Percentiles rank a stretch among this genome's conserved stretches.
These are phyloP conservation scores for Orchestia grillus DNA, from an alignment of 1,140 invertebrate species.

Conservation along the genomic window DNA sequence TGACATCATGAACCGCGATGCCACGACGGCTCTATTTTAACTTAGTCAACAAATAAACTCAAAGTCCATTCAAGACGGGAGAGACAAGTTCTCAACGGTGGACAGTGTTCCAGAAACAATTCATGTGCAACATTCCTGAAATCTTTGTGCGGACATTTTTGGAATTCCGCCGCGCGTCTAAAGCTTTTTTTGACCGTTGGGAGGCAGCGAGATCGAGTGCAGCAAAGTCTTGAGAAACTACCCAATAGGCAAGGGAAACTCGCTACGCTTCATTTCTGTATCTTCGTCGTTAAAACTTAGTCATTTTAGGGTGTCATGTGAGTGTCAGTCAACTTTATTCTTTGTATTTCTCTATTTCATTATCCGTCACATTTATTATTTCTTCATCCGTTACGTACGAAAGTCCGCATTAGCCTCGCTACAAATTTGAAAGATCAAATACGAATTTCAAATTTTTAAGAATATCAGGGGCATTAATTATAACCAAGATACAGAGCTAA, in stretches of 20 bases:
- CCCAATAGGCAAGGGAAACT: background rate
- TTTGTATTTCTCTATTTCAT: too few species aligned
- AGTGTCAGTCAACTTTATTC: too few species aligned
- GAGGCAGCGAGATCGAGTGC: background rate
- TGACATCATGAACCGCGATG: background rate
- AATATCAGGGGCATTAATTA: too few species aligned
- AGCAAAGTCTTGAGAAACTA: background rate
- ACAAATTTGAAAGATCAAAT: too few species aligned
- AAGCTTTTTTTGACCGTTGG: constrained; percentile 44
- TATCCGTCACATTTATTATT: too few species aligned
- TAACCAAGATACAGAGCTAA: too few species aligned
- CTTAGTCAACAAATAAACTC: background rate
- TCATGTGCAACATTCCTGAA: background rate
- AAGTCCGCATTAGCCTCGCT: too few species aligned
- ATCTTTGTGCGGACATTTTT: constrained; percentile 25
- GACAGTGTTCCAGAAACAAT: background rate
- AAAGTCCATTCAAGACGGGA: background rate
- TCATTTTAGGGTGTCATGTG: too few species aligned
- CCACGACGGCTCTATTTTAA: background rate
- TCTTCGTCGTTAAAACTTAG: too few species aligned
- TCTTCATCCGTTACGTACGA: too few species aligned
- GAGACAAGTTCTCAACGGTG: background rate
- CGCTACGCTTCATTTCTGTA: too few species aligned
- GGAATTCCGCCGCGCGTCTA: background rate
- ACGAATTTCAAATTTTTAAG: too few species aligned